These are phyloP conservation scores for Etia nguti DNA, from an alignment of 2,113 vertebrate genomes.

Conservation along the genomic window DNA sequence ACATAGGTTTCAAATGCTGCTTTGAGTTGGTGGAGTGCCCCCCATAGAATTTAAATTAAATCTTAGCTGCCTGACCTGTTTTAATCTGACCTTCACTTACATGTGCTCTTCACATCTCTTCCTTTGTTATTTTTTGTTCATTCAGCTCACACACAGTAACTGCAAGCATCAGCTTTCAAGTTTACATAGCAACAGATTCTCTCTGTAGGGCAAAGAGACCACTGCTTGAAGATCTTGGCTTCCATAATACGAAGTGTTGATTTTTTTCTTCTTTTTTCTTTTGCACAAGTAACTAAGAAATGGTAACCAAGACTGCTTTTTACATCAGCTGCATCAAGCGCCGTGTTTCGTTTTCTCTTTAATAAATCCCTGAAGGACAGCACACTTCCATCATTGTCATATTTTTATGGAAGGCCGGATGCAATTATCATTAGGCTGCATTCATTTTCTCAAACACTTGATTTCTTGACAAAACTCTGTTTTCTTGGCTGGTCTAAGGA, in stretches of 20 bases:
- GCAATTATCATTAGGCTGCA: background rate
- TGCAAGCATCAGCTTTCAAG: background rate
- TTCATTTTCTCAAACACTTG: background rate
- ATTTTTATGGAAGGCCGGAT: background rate
- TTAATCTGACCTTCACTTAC: background rate
- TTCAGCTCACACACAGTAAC: background rate
- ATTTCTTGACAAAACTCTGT: background rate
- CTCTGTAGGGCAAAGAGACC: background rate
- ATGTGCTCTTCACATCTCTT: background rate
- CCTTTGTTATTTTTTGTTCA: background rate
- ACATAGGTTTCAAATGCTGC: background rate
- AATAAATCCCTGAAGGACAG: background rate
- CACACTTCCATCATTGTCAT: background rate
- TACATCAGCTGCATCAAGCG: background rate
- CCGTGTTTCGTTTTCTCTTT: background rate
- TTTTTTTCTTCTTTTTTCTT: background rate
- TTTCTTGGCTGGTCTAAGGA: background rate
- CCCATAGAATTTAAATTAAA: background rate
- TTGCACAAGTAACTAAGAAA: background rate
- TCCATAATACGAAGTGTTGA: background rate
- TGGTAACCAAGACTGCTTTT: background rate
- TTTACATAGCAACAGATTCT: background rate
- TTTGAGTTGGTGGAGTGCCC: background rate
- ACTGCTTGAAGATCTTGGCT: background rate
- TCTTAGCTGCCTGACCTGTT: background rate